Evolutionary conservation across 2,888 invertebrate genomes (phyloP).

Genomic region (Eutolmus rufibarbis): DNA sequence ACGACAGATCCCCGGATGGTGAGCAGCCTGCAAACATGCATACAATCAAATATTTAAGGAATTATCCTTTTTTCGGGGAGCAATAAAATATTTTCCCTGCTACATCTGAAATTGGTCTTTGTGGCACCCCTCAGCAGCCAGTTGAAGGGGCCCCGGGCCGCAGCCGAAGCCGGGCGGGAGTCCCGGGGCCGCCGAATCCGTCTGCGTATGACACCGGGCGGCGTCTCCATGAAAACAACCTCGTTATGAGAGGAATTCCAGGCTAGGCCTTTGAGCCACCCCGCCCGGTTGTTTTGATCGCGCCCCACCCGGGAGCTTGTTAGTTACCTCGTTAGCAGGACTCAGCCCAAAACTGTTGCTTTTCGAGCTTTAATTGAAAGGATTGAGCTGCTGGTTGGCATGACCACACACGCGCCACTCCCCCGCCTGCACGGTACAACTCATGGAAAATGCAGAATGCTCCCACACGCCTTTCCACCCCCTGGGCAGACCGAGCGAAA

Average conservation of each 20-base stretch:
- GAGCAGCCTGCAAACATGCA: slow-evolving; percentile 24
- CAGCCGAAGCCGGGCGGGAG: not conserved
- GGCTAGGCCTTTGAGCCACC: not conserved
- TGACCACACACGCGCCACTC: not conserved
- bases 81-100: slow-evolving; percentile 19
- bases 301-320: not conserved
- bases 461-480: not conserved
- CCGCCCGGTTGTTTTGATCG: not conserved
- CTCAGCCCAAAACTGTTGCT: slow-evolving; percentile 7
- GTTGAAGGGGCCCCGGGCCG: not conserved
- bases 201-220: not conserved
- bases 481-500: not conserved
- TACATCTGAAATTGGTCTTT: not conserved
- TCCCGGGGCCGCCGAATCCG: not conserved
- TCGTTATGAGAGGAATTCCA: slow-evolving; percentile 10
- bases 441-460: not conserved
- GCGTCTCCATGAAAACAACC: slow-evolving; percentile 7
- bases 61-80: slow-evolving; percentile 22
- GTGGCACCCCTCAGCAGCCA: not conserved
- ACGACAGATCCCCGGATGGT: not conserved
- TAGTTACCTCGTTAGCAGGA: slow-evolving; percentile 26
- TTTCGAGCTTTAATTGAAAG: slow-evolving; percentile 10
- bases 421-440: not conserved
- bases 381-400: not conserved
- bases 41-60: slow-evolving; percentile 27